Evolutionary conservation across 2,113 vertebrate species (phyloP).

Genomic region (Clarias macrocephalus): DNA sequence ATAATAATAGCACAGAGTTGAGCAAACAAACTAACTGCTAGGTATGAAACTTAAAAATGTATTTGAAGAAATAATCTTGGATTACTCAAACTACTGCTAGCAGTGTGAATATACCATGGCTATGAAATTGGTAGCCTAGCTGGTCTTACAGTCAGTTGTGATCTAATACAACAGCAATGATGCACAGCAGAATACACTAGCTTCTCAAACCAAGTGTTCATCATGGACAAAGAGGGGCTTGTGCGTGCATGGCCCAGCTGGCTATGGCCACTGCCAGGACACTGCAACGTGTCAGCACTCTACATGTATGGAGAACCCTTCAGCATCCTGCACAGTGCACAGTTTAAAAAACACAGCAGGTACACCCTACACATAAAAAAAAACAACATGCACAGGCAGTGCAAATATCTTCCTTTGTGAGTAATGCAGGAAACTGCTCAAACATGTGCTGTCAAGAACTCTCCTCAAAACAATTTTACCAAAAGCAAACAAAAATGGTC

Average conservation of each 20-base stretch:
- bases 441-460: not conserved
- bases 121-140: not conserved
- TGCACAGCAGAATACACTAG: constrained; percentile 6
- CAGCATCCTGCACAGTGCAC: not conserved
- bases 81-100: not conserved
- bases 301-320: constrained; percentile 2
- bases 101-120: not conserved
- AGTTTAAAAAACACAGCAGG: not conserved
- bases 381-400: not conserved
- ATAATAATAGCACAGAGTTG: not conserved
- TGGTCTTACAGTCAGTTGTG: constrained; percentile 9
- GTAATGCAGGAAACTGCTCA: not conserved
- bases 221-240: constrained; percentile 48
- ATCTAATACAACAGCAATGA: constrained; percentile 15
- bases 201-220: constrained; percentile 3
- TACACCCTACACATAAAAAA: not conserved
- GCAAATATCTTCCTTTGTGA: not conserved
- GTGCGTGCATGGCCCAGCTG: constrained; percentile 46
- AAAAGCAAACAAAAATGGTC: not conserved
- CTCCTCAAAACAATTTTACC: not conserved
- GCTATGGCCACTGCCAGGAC: constrained; percentile 26
- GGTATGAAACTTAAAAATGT: not conserved
- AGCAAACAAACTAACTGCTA: not conserved
- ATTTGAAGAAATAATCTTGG: not conserved
- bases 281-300: constrained; percentile 13